A percentile compares a stretch with the other conserved stretches of the same genome.
Evolutionary conservation across 2,113 vertebrate genomes (phyloP).

Genomic region (Nothobranchius furzeri): DNA sequence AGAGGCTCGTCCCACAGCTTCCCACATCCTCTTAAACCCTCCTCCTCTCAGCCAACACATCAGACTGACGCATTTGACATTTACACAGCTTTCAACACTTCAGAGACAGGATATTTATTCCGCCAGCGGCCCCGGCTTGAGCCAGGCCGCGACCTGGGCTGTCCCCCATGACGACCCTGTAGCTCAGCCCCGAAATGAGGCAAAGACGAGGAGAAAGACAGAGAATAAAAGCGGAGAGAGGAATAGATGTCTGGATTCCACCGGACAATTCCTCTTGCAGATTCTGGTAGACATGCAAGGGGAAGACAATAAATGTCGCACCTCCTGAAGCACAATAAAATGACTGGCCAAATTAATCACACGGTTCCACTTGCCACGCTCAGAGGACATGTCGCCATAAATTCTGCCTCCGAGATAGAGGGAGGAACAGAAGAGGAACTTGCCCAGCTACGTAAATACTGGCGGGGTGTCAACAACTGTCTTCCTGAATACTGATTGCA

Average conservation of each 20-base stretch:
- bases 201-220: constrained; percentile 12
- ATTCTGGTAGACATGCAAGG: constrained; percentile 66
- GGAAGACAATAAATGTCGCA: constrained; percentile 70
- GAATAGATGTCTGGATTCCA: constrained; percentile 48
- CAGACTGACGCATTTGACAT: constrained; percentile 74
- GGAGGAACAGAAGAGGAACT: constrained; percentile 57
- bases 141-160: constrained; percentile 58
- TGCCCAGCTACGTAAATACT: constrained; percentile 54
- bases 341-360: constrained; percentile 78
- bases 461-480: constrained; percentile 56
- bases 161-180: constrained; percentile 53
- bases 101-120: constrained; percentile 69
- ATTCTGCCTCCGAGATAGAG: constrained; percentile 63
- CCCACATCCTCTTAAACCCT: constrained; percentile 27
- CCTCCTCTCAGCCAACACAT: constrained; percentile 55
- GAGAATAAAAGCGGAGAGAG: not conserved
- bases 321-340: constrained; percentile 76
- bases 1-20: constrained; percentile 36
- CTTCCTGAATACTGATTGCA: constrained; percentile 70
- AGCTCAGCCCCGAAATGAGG: constrained; percentile 65
- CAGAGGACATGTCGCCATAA: constrained; percentile 66
- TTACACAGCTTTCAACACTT: constrained; percentile 78
- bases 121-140: constrained; percentile 53
- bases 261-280: constrained; percentile 60
- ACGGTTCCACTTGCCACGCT: constrained; percentile 77